Conservation (phyloP, 2,113 vertebrate genomes). For the Origma solitaria region DNA sequence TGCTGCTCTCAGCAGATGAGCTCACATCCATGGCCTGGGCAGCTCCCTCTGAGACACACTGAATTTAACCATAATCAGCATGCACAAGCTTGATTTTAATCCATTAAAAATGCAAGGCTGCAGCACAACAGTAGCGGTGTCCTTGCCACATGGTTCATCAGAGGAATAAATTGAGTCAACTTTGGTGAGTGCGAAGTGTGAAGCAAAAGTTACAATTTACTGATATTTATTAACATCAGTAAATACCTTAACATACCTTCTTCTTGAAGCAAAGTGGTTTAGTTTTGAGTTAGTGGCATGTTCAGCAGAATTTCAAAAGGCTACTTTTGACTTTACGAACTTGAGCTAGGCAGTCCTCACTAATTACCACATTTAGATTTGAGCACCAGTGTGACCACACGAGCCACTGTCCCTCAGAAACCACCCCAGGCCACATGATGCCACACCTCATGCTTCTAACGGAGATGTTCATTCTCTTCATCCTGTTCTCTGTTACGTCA, state of each 20-base stretch:
- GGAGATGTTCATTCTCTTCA: neutral
- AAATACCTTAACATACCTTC: neutral
- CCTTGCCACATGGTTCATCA: neutral
- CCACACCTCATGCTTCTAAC: neutral
- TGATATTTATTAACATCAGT: neutral
- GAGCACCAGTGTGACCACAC: neutral
- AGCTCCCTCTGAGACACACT: neutral
- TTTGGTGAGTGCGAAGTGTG: neutral
- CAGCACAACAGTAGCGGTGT: neutral
- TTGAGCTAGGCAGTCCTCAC: neutral
- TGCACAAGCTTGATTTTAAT: neutral
- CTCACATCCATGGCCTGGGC: neutral
- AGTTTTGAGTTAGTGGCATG: neutral
- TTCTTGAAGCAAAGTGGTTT: neutral
- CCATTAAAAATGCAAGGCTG: neutral
- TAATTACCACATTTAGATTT: neutral
- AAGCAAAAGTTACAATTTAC: neutral
- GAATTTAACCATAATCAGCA: neutral
- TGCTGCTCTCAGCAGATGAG: neutral
- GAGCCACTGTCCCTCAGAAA: neutral
- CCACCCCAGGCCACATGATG: rapidly evolving
- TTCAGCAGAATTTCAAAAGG: neutral
- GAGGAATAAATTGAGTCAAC: neutral
- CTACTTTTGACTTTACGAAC: neutral
- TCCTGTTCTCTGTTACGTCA: neutral